Evolutionary conservation across 2,113 vertebrate genomes (phyloP).

Genomic region (Gnathonemus longibarbis): DNA sequence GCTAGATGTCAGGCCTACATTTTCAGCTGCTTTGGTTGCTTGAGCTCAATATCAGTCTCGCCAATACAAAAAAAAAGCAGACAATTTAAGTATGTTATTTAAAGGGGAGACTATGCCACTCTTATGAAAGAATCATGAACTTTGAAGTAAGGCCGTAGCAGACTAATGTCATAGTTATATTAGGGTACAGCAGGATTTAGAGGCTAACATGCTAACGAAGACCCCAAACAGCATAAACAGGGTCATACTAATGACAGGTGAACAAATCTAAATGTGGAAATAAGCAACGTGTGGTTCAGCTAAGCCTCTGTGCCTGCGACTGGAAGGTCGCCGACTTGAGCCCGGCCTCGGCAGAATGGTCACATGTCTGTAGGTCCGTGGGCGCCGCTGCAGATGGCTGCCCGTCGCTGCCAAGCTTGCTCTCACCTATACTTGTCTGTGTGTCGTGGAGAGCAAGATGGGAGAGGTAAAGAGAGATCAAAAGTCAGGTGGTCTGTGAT

Average conservation of each 20-base stretch:
- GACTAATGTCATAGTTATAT: not conserved
- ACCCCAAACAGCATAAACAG: not conserved
- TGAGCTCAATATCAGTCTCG: not conserved
- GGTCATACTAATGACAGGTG: not conserved
- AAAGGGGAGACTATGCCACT: not conserved
- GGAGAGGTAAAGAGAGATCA: not conserved
- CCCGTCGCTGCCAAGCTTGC: not conserved
- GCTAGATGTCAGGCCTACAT: constrained; percentile 14
- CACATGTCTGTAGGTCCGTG: not conserved
- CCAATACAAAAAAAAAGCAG: not conserved
- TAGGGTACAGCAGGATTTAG: not conserved
- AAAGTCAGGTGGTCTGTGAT: constrained; percentile 27
- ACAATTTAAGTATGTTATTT: not conserved
- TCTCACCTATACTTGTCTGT: not conserved
- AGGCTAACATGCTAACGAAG: not conserved
- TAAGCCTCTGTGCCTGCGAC: not conserved
- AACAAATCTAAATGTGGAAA: not conserved
- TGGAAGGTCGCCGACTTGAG: not conserved
- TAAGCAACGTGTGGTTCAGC: not conserved
- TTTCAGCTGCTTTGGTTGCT: not conserved
- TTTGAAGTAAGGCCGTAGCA: not conserved
- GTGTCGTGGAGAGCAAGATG: not conserved
- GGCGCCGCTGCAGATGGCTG: not conserved
- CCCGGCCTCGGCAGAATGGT: not conserved
- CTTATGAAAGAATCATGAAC: not conserved